Conservation (phyloP, 2,113 vertebrate genomes). For the Lonchura striata region DNA sequence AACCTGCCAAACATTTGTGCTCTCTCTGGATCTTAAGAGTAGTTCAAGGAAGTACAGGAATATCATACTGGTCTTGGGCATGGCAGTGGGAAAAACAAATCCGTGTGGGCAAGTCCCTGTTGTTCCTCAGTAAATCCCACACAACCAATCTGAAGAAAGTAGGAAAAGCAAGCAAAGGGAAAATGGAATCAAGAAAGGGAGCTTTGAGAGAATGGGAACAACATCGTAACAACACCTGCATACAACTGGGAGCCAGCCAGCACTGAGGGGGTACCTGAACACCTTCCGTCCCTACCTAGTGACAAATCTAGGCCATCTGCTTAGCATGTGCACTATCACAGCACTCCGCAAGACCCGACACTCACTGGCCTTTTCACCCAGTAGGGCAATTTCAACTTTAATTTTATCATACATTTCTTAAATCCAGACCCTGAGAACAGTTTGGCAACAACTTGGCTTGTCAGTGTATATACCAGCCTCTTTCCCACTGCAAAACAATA, state of each 20-base stretch:
- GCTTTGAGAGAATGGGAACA: not conserved
- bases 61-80: not conserved
- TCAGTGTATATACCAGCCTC: not conserved
- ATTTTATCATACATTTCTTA: not conserved
- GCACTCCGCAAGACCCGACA: not conserved
- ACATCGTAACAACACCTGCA: not conserved
- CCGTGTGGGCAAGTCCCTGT: not conserved
- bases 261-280: not conserved
- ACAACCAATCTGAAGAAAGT: not conserved
- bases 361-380: constrained; percentile 27
- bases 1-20: not conserved
- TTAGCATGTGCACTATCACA: not conserved
- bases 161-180: not conserved
- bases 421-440: not conserved
- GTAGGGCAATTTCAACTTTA: not conserved
- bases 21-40: not conserved
- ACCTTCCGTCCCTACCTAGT: not conserved
- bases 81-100: fast-evolving
- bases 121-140: not conserved
- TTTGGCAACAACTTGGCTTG: too few species aligned
- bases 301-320: not conserved
- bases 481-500: not conserved
- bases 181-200: not conserved
- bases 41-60: not conserved
- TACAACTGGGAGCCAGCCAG: not conserved